Conservation (phyloP, 2,113 vertebrate species). For the Gracilinanus agilis region DNA sequence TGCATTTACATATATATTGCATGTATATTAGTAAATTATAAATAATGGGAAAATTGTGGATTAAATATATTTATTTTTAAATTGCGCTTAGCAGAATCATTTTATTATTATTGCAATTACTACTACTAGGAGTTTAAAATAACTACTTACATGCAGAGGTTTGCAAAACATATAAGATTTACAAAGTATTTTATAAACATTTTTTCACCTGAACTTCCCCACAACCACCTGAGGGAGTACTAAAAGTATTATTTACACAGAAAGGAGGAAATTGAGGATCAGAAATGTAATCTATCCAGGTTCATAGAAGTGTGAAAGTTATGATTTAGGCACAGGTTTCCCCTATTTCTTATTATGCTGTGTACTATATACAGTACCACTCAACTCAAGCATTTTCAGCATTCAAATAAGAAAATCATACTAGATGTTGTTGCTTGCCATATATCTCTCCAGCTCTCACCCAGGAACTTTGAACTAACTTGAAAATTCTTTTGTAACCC, state of each 20-base stretch:
- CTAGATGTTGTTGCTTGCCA: no score
- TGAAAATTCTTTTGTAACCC: no score
- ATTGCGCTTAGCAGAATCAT: not conserved
- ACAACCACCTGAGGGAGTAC: no score
- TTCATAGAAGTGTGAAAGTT: not conserved
- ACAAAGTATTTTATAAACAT: not conserved
- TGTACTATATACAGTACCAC: not conserved
- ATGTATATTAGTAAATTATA: not conserved
- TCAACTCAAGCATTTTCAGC: not conserved
- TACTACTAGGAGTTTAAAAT: not conserved
- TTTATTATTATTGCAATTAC: not conserved
- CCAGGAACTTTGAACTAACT: no score
- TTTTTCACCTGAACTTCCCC: no score
- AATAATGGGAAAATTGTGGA: not conserved
- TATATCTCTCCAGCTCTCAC: no score
- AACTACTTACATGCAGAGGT: not conserved
- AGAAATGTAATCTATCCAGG: not conserved
- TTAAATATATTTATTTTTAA: not conserved
- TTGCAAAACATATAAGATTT: not conserved
- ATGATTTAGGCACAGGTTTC: not conserved
- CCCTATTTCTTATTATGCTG: not conserved
- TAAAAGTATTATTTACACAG: not conserved
- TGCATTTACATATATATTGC: not conserved
- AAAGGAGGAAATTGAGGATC: no score
- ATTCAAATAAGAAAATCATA: not conserved